Evolutionary conservation across 92 coral and sea anemone species (phyloP).

Genomic region (Bergia puertoricense): DNA sequence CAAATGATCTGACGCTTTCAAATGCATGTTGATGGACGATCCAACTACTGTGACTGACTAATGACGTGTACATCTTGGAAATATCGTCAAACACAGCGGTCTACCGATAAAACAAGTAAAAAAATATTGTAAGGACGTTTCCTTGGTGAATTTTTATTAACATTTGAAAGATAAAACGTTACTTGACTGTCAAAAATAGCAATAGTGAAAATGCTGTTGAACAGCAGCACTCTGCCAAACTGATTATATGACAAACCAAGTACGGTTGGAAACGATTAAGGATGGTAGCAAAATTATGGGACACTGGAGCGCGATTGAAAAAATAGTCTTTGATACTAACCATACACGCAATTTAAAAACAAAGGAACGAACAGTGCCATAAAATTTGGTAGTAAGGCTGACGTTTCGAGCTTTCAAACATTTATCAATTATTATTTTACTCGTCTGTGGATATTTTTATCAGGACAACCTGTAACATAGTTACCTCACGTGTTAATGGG

Average conservation of each 20-base stretch:
- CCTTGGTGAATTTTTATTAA: background rate
- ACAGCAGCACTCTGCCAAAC: too few species aligned
- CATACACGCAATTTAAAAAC: background rate
- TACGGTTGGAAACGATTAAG: too few species aligned
- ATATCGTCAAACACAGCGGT: constrained; percentile 66
- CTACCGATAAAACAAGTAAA: constrained; percentile 49
- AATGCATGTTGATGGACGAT: constrained; percentile 84
- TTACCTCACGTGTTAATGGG: too few species aligned
- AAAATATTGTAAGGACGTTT: background rate
- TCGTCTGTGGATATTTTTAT: too few species aligned
- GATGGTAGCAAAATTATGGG: too few species aligned
- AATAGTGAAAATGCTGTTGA: too few species aligned
- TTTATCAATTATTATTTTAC: too few species aligned
- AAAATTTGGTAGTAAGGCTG: background rate
- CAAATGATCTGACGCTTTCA: constrained; percentile 86
- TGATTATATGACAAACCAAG: too few species aligned
- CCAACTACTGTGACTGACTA: constrained; percentile 77
- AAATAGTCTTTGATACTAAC: too few species aligned
- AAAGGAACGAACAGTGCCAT: background rate
- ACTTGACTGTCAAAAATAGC: too few species aligned
- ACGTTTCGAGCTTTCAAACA: background rate
- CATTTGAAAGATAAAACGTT: background rate
- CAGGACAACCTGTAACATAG: too few species aligned
- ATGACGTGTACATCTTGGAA: constrained; percentile 70
- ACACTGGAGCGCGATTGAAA: too few species aligned